phyloP scores from a whole-genome alignment of 2,113 vertebrate genomes.

The Piaya cayana region DNA sequence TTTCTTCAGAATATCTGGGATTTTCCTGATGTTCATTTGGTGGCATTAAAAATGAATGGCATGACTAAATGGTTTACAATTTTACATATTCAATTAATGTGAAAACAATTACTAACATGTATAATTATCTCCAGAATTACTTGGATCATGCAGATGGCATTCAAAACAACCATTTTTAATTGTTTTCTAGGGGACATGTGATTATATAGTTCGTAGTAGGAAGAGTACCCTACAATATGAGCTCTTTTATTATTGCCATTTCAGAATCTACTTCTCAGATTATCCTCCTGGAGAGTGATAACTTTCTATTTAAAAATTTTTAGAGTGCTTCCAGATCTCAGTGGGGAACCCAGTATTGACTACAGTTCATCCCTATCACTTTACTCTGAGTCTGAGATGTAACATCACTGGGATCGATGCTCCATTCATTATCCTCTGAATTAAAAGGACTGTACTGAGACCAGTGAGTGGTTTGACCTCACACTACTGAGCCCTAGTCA shows the following conservation, averaged over 20 bases:
- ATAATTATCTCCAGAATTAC: constrained; percentile 27
- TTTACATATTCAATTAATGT: background rate
- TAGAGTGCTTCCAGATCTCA: background rate
- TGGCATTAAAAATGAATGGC: constrained; percentile 36
- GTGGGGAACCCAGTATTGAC: background rate
- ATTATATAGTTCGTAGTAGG: background rate
- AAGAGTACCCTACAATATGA: background rate
- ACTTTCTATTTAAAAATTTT: background rate
- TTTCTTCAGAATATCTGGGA: background rate
- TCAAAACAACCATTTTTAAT: background rate
- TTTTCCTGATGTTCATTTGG: background rate
- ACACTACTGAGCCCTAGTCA: background rate
- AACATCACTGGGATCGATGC: background rate
- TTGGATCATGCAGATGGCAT: background rate
- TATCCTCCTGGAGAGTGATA: background rate
- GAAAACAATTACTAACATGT: constrained; percentile 27
- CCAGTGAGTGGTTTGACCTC: background rate
- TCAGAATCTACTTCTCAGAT: background rate
- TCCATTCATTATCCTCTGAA: background rate
- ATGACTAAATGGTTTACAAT: constrained; percentile 17
- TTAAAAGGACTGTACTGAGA: background rate
- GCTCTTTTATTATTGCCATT: background rate
- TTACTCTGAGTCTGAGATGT: background rate
- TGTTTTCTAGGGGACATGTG: background rate
- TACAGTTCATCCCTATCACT: background rate